phyloP scores from a whole-genome alignment of 2,797 vertebrate species.

The Parambassis ranga region DNA sequence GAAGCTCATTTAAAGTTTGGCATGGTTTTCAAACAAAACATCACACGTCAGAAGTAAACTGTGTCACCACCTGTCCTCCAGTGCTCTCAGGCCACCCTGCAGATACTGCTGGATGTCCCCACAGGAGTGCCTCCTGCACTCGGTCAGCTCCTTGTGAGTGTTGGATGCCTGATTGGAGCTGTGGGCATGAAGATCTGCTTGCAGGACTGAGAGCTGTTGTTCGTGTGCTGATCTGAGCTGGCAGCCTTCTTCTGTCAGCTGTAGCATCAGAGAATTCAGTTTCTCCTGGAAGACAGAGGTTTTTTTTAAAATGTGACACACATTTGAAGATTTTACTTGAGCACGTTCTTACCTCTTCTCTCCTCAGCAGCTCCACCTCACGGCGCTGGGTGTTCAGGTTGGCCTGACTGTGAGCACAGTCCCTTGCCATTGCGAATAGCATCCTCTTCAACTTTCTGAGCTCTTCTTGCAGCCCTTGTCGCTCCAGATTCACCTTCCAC shows the following conservation, averaged over 20 bases:
- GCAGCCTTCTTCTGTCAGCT: slow-evolving; percentile 82
- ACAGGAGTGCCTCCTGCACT: slow-evolving; percentile 82
- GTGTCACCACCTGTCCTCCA: slow-evolving; percentile 80
- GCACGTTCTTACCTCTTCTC: slow-evolving; percentile 70
- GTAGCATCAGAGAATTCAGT: slow-evolving; percentile 77
- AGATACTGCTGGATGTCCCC: slow-evolving; percentile 88
- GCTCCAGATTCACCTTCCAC: slow-evolving; percentile 85
- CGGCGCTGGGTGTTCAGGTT: slow-evolving; percentile 81
- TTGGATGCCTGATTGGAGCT: slow-evolving; percentile 60
- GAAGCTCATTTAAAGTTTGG: neutral
- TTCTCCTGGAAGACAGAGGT: slow-evolving; percentile 60
- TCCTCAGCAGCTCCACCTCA: slow-evolving; percentile 81
- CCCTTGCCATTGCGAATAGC: slow-evolving; percentile 86
- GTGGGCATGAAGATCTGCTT: slow-evolving; percentile 64
- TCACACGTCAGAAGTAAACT: too few species aligned
- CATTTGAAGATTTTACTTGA: neutral
- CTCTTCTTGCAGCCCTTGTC: slow-evolving; percentile 85
- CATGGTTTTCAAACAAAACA: neutral
- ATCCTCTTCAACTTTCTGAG: slow-evolving; percentile 84
- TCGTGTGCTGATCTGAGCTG: slow-evolving; percentile 80
- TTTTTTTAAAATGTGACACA: neutral
- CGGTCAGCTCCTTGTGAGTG: slow-evolving; percentile 82
- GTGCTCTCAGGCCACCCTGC: slow-evolving; percentile 81
- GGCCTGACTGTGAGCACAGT: slow-evolving; percentile 87
- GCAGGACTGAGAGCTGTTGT: slow-evolving; percentile 73